phyloP scores from a whole-genome alignment of 35 echinoderm and acorn worm species.

The Ophioderma brevispina region DNA sequence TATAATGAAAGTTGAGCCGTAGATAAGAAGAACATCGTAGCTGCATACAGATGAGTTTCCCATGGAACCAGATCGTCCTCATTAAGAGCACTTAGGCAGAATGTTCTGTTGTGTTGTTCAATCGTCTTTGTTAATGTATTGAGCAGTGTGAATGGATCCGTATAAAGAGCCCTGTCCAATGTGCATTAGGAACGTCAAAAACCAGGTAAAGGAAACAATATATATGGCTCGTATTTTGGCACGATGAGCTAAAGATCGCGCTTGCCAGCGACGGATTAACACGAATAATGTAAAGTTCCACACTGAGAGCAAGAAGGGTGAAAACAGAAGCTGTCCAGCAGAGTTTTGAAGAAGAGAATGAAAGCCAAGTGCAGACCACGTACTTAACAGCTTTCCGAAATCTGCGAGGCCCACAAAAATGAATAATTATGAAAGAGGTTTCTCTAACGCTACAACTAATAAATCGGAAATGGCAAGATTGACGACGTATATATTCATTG shows the following conservation, averaged over 20 bases:
- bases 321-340: slow-evolving; percentile 81
- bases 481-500: slow-evolving; percentile 67
- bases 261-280: slow-evolving; percentile 74
- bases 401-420: slow-evolving; percentile 50
- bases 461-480: slow-evolving; percentile 89
- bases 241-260: slow-evolving; percentile 46
- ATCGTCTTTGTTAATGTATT: slow-evolving; percentile 16
- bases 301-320: slow-evolving; percentile 71
- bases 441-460: slow-evolving; percentile 66
- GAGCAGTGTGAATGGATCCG: slow-evolving; percentile 39
- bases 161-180: slow-evolving; percentile 78
- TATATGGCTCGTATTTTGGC: slow-evolving; percentile 62
- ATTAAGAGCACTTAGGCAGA: slow-evolving; percentile 65
- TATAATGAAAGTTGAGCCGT: slow-evolving; percentile 71
- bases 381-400: slow-evolving; percentile 12
- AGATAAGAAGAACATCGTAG: slow-evolving; percentile 72
- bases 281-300: slow-evolving; percentile 75
- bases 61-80: slow-evolving; percentile 42
- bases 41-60: slow-evolving; percentile 66
- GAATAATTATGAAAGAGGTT: slow-evolving; percentile 53
- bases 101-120: slow-evolving; percentile 40
- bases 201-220: slow-evolving; percentile 79
- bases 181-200: slow-evolving; percentile 48
- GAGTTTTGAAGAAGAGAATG: slow-evolving; percentile 72
- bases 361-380: slow-evolving; percentile 37